Base-by-base conservation (phyloP, 2,797 vertebrate species). In the Lagorchestes hirsutus region DNA sequence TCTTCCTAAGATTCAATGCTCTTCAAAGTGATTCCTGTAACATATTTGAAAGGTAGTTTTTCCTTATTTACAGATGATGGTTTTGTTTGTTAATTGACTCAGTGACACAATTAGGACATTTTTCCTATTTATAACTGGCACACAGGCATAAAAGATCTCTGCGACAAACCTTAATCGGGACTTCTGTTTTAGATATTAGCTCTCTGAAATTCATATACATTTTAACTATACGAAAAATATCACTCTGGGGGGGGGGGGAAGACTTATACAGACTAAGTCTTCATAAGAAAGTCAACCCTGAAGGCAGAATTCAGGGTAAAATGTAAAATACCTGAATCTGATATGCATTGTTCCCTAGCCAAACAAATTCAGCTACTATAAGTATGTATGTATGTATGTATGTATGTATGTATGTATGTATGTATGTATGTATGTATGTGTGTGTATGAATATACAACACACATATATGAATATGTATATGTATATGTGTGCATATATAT, bases 241-340 rank as follows among this genome's bases (percentile, higher is more conserved):
- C 90, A 91, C 92, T 95, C 90, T 67, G 90, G 93, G 92, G 40
- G n/a, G 74, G 59, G 74, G 59, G 58, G 29, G 93, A 98, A 97
- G 96, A 97, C 55, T 0, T 59, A 92, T 94, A 97, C 92, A 97
- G 92, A 94, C 56, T 97, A 90, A 96, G 87, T 5, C 2, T 92
- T 97, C 94, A 82, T 93, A 97, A 95, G 95, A 97, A 98, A 31
- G 22, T 93, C 90, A 95, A 97, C 22, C 94, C 95, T 93, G 74
- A 82, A 97, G 97, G 97, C 54, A 98, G 97, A 98, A 90, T 97
- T 97, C 90, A 97, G 96, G 97, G 95, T 96, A 97, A 98, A 91
- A 62, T 95, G 92, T 93, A 98, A 98, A 98, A 98, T 96, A 98
- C 97, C 98, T 98, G 98, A 98, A 97, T 98, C 96, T 95, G 98